A percentile compares a stretch with the other conserved stretches of the same genome.
Conservation (phyloP, 2,797 vertebrate species). For the Dermochelys coriacea region DNA sequence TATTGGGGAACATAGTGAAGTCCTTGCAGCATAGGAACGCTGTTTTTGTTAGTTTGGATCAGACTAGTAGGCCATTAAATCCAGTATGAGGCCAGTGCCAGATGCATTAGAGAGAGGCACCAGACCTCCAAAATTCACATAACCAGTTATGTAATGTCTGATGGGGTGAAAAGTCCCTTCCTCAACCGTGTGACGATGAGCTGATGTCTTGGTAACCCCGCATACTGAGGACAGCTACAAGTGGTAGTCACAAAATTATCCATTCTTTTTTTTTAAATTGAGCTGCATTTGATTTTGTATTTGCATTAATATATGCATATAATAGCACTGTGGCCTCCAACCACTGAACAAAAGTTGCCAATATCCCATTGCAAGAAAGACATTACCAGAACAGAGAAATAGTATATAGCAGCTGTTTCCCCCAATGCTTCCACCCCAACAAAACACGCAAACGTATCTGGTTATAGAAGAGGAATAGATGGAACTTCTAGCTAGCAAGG, state of each 20-base stretch:
- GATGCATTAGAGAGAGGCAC: too few species aligned
- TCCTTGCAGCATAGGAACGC: not conserved
- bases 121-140: not conserved
- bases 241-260: not conserved
- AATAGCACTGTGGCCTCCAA: not conserved
- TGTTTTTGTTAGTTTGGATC: not conserved
- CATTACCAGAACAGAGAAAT: not conserved
- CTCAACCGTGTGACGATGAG: not conserved
- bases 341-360: not conserved
- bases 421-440: not conserved
- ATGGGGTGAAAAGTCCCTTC: not conserved
- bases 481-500: not conserved
- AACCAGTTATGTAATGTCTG: not conserved
- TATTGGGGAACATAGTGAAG: not conserved
- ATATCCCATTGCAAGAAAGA: not conserved
- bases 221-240: not conserved
- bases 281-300: not conserved
- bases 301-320: not conserved
- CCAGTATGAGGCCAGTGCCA: not conserved
- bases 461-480: accelerated
- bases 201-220: too few species aligned
- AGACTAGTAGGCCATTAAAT: not conserved
- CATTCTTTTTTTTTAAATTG: not conserved
- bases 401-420: not conserved
- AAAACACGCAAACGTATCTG: accelerated